These are phyloP conservation scores for Myiotriccus ornatus DNA, from an alignment of 2,797 vertebrate genomes.

Conservation along the genomic window DNA sequence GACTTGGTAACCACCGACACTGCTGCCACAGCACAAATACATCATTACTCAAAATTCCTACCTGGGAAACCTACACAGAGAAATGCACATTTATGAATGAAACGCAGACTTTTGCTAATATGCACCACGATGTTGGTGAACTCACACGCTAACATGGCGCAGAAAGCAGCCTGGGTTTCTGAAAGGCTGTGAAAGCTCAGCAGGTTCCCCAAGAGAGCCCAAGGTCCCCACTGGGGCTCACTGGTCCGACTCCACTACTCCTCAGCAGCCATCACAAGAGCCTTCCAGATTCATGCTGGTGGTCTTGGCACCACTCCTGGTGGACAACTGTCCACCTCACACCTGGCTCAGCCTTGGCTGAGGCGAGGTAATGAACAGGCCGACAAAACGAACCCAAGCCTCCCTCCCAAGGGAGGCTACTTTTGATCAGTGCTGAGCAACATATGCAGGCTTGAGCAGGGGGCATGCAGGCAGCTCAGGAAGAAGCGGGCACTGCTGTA, in stretches of 20 bases:
- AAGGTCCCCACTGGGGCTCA: not conserved
- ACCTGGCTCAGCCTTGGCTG: conserved; percentile 34
- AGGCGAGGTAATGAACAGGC: not conserved
- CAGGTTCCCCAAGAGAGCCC: not conserved
- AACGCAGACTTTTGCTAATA: accelerated
- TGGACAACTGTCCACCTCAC: conserved; percentile 54
- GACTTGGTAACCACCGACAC: not conserved
- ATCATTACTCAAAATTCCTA: not conserved
- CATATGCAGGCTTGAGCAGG: conserved; percentile 48
- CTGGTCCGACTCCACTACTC: not conserved
- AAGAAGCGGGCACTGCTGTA: not conserved
- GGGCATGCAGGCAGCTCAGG: conserved; percentile 10
- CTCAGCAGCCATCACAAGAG: not conserved
- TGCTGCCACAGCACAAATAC: not conserved
- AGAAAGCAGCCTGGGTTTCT: not conserved
- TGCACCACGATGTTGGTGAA: not conserved
- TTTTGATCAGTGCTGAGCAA: conserved; percentile 44
- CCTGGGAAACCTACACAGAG: not conserved
- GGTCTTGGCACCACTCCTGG: conserved; percentile 30
- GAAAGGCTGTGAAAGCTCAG: not conserved
- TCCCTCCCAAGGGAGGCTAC: not conserved
- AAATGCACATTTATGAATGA: not conserved
- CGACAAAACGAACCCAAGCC: not conserved
- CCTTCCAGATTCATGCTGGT: conserved; percentile 28
- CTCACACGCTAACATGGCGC: accelerated